These are phyloP conservation scores for Hydropsyche betteni DNA, from an alignment of 2,888 invertebrate species.

Conservation along the genomic window DNA sequence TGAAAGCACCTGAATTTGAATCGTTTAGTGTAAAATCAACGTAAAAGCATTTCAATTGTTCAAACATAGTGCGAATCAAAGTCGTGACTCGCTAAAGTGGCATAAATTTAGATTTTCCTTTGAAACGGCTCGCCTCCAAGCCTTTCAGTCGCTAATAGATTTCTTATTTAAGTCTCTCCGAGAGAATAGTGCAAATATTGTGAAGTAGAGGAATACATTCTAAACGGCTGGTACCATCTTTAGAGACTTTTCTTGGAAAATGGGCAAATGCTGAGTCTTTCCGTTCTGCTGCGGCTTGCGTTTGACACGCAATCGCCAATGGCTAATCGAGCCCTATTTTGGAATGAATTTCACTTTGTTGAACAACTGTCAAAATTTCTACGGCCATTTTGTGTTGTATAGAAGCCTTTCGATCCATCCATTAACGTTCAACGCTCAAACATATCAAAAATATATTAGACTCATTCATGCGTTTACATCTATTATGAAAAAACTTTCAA, in stretches of 20 bases:
- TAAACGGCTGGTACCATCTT: neutral
- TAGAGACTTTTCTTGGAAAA: neutral
- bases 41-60: too few relatives aligned
- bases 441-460: neutral
- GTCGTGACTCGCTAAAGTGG: too few relatives aligned
- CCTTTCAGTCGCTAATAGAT: neutral
- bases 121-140: neutral
- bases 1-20: too few relatives aligned
- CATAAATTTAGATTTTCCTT: too few relatives aligned
- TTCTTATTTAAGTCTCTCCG: neutral
- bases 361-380: slow-evolving; percentile 8
- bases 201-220: neutral
- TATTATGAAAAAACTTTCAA: neutral
- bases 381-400: neutral
- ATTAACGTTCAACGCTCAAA: neutral
- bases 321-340: slow-evolving; percentile 13
- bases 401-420: neutral
- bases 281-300: neutral
- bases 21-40: too few relatives aligned
- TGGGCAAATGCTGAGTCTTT: neutral
- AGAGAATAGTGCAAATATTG: neutral
- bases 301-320: slow-evolving; percentile 21
- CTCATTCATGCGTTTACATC: neutral
- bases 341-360: slow-evolving; percentile 9
- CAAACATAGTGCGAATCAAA: too few relatives aligned